Base-by-base conservation (phyloP, 1,140 invertebrate genomes). In the Heliconius melpomene region DNA sequence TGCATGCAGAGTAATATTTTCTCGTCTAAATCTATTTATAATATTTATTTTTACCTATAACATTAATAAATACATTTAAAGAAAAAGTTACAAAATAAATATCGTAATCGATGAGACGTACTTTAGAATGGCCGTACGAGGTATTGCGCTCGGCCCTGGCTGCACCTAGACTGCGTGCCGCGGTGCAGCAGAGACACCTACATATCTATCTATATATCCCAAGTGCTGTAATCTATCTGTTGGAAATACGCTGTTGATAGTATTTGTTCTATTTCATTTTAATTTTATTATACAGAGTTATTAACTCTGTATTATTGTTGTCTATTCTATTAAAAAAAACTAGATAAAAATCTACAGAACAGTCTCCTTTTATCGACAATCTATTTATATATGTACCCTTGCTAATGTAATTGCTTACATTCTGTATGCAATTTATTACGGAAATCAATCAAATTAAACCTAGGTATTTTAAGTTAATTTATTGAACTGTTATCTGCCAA, bases 81-180 rank as follows among this genome's bases (percentile, higher is more conserved):
- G 20, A 66, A 60, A 66, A 66, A 66, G 60, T 26, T 66, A 26
- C 6, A 9, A 66, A 66, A 23, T 9, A 38, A 26, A 29, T 16
- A 66, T 66, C 3, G 60, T 26, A 29, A 66, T 66, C 23, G 60
- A 13, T 66, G 23, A 66, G 60, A 66, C 60, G 54, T 23, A 57
- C 60, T 66, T 13, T 16, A 66, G 60, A 29, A 9, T 26, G 9
- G 13, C 11, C n/a, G 60, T 26, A 66, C 60, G 26, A 29, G 11
- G 57, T 66, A 23, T 66, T 66, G 57, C 57, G 60, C 60, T 66
- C 60, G 11, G 60, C 29, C 60, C 60, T 26, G 60, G 60, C 23
- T 66, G 60, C 60, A 66, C 60, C 16, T 66, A 66, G 60, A 66
- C 60, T 66, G 60, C 60, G 60, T 13, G 26, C 23, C 23, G 60